Percentiles rank a stretch among this genome's conserved stretches.
phyloP scores from a whole-genome alignment of 2,888 invertebrate genomes.

The Phorcus lineatus region DNA sequence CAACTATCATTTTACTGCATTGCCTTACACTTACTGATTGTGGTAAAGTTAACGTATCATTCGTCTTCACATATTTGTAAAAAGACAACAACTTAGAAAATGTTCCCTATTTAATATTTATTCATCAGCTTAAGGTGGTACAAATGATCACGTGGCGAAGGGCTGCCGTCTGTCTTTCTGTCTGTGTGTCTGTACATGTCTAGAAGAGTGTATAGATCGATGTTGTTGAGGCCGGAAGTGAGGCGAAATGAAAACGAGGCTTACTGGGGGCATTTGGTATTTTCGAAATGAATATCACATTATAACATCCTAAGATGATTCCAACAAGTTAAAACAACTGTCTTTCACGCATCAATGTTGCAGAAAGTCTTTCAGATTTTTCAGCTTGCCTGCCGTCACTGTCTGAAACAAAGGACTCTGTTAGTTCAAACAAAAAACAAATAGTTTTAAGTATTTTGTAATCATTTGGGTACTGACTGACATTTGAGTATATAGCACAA shows the following conservation, averaged over 20 bases:
- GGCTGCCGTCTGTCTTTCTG: neutral
- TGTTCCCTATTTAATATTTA: neutral
- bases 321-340: too few relatives aligned
- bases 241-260: slow-evolving; percentile 19
- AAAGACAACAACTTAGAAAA: too few relatives aligned
- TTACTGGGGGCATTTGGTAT: slow-evolving; percentile 10
- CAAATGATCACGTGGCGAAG: slow-evolving; percentile 13
- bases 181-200: neutral
- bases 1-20: too few relatives aligned
- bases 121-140: slow-evolving; percentile 6
- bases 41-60: too few relatives aligned
- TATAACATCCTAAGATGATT: neutral
- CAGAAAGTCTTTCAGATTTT: neutral
- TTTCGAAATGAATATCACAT: slow-evolving; percentile 16
- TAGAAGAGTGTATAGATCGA: neutral
- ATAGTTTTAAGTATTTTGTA: too few relatives aligned
- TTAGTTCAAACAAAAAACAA: slow-evolving; percentile 7
- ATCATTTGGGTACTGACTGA: too few relatives aligned
- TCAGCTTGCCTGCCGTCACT: neutral
- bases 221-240: slow-evolving; percentile 17
- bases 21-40: too few relatives aligned
- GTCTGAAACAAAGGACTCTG: slow-evolving; percentile 8
- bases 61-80: too few relatives aligned
- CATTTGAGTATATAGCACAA: too few relatives aligned
- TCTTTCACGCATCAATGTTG: neutral